Percentiles rank a stretch among this genome's conserved stretches.
These are phyloP conservation scores for Gymnoscelis rufifasciata DNA, from an alignment of 2,888 invertebrate genomes.

Conservation along the genomic window DNA sequence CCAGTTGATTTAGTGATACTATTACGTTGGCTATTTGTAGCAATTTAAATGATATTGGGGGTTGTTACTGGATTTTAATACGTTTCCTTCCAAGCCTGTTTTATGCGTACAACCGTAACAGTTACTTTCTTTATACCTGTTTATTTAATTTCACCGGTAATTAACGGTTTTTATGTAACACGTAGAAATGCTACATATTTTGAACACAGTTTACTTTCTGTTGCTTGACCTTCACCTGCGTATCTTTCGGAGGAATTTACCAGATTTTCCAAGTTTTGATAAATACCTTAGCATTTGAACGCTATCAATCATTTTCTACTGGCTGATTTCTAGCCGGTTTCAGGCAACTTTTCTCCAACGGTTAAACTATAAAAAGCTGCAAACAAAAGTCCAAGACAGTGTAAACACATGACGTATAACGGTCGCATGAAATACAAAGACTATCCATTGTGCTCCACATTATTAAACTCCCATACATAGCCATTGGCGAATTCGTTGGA, in stretches of 20 bases:
- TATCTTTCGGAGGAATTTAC: no score
- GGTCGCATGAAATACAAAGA: constrained; percentile 52
- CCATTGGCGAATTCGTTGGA: constrained; percentile 65
- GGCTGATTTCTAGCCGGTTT: neutral
- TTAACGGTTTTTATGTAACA: constrained; percentile 13
- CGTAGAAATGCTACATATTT: no score
- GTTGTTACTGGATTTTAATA: constrained; percentile 20
- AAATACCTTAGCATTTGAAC: neutral
- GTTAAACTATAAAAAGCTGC: constrained; percentile 11
- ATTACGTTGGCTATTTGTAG: constrained; percentile 49
- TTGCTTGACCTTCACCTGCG: no score
- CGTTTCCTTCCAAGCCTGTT: constrained; percentile 12
- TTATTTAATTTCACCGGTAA: neutral
- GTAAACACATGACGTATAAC: constrained; percentile 51
- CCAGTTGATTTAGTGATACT: constrained; percentile 42
- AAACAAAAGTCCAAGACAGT: constrained; percentile 21
- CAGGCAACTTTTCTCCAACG: constrained; percentile 7
- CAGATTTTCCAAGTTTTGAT: no score
- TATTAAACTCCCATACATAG: constrained; percentile 67
- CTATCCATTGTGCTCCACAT: constrained; percentile 50
- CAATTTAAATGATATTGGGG: constrained; percentile 34
- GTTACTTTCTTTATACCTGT: neutral
- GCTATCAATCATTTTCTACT: neutral
- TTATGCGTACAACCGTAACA: neutral
- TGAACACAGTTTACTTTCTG: no score